phyloP scores from a whole-genome alignment of 1,140 invertebrate species.

The Heliconius eleuchia region DNA sequence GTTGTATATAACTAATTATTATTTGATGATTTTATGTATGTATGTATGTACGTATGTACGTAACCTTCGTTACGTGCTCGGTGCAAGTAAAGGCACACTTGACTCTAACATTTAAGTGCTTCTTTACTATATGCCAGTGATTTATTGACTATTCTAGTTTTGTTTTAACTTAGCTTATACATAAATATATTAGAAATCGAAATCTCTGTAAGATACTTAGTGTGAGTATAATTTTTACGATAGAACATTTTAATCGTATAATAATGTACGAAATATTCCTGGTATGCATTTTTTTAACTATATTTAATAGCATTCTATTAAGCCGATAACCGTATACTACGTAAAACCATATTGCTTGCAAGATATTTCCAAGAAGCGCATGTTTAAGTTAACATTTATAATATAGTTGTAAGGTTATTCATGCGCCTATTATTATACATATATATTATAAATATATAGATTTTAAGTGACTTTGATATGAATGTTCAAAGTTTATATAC shows the following conservation, averaged over 20 bases:
- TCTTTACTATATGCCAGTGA: slow-evolving; percentile 42
- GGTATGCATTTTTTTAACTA: slow-evolving; percentile 37
- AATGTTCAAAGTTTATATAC: slow-evolving; percentile 44
- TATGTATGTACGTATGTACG: neutral
- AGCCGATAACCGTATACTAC: slow-evolving; percentile 18
- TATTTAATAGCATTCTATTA: slow-evolving; percentile 31
- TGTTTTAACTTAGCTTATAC: neutral
- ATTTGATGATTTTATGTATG: slow-evolving; percentile 16
- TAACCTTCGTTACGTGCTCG: neutral
- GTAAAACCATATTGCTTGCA: slow-evolving; percentile 25
- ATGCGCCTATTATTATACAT: slow-evolving; percentile 30
- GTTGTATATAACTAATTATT: slow-evolving; percentile 27
- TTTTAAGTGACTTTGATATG: slow-evolving; percentile 36
- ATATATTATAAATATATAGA: neutral
- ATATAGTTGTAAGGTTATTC: slow-evolving; percentile 20
- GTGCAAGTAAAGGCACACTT: slow-evolving; percentile 52
- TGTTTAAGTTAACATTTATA: slow-evolving; percentile 27
- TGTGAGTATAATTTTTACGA: slow-evolving; percentile 7
- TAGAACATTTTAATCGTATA: slow-evolving; percentile 19
- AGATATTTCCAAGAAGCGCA: slow-evolving; percentile 20
- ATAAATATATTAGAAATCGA: slow-evolving; percentile 1
- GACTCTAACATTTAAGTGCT: slow-evolving; percentile 52
- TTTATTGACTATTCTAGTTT: slow-evolving; percentile 11
- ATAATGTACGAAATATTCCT: slow-evolving; percentile 37
- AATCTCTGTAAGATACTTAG: slow-evolving; percentile 21